A percentile compares a stretch with the other conserved stretches of the same genome.
Conservation (phyloP, 2,113 vertebrate species). For the Deroptyus accipitrinus region DNA sequence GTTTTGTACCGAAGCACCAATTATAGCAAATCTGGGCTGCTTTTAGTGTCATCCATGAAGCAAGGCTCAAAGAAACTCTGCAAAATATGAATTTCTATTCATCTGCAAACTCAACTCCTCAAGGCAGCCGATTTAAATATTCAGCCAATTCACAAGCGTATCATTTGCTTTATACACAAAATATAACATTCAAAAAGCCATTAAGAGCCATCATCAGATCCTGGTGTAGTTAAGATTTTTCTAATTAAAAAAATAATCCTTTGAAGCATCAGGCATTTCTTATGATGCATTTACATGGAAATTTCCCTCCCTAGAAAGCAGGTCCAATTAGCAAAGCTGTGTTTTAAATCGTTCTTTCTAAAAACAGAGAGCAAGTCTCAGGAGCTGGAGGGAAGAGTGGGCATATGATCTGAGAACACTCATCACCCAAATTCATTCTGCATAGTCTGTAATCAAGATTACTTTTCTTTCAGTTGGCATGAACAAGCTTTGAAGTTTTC, state of each 20-base stretch:
- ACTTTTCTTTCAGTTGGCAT: background rate
- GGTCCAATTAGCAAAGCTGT: background rate
- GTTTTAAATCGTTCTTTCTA: background rate
- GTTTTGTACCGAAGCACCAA: background rate
- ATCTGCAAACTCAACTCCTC: slow-evolving; percentile 15
- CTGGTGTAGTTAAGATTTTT: background rate
- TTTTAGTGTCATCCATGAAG: background rate
- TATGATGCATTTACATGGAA: background rate
- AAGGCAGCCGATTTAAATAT: slow-evolving; percentile 1
- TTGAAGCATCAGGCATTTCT: slow-evolving; percentile 10
- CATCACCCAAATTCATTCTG: background rate
- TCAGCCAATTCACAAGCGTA: background rate
- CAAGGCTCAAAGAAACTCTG: background rate
- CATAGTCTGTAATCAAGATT: background rate
- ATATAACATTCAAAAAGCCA: background rate
- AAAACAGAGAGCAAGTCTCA: background rate
- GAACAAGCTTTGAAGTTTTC: background rate
- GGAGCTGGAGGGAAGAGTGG: background rate
- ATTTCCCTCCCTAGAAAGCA: background rate
- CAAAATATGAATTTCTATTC: background rate
- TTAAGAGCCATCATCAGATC: background rate
- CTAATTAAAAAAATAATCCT: slow-evolving; percentile 46
- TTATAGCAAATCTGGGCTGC: background rate
- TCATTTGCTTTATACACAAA: slow-evolving; percentile 30
- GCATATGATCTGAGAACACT: background rate